Percentiles rank a stretch among this genome's conserved stretches.
Evolutionary conservation across 2,113 vertebrate species (phyloP).

Genomic region (Ahaetulla prasina): DNA sequence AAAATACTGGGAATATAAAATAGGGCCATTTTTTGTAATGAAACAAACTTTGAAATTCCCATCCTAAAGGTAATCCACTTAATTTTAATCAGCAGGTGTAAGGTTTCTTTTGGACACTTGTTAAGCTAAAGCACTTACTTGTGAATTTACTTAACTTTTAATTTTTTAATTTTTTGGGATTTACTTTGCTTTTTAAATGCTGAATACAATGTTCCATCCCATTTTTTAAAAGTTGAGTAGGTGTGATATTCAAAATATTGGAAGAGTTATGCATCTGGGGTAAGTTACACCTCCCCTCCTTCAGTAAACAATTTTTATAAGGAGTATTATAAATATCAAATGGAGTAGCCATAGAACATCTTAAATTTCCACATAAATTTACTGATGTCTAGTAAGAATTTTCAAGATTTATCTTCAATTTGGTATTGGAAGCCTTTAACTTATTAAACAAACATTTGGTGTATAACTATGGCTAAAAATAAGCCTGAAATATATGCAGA

Average conservation of each 20-base stretch:
- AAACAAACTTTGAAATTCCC: background rate
- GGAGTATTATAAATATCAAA: background rate
- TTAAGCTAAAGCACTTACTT: background rate
- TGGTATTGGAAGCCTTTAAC: background rate
- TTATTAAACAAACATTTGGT: background rate
- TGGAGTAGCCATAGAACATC: background rate
- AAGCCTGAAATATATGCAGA: background rate
- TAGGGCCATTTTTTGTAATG: background rate
- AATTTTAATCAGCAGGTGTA: background rate
- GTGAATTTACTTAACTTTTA: background rate
- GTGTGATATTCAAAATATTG: background rate
- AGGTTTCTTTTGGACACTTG: background rate
- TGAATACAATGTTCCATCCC: background rate
- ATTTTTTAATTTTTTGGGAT: background rate
- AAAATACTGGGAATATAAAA: background rate
- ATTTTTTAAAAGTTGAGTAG: background rate
- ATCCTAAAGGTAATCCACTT: background rate
- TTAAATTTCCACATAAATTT: background rate
- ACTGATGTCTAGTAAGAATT: background rate
- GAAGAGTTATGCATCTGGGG: background rate
- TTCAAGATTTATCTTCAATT: background rate
- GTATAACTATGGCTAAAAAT: background rate
- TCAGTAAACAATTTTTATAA: background rate
- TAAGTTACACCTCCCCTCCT: background rate
- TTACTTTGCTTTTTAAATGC: background rate